These are phyloP conservation scores for Gambusia yucatana DNA, from an alignment of 2,797 vertebrate species.

Conservation along the genomic window DNA sequence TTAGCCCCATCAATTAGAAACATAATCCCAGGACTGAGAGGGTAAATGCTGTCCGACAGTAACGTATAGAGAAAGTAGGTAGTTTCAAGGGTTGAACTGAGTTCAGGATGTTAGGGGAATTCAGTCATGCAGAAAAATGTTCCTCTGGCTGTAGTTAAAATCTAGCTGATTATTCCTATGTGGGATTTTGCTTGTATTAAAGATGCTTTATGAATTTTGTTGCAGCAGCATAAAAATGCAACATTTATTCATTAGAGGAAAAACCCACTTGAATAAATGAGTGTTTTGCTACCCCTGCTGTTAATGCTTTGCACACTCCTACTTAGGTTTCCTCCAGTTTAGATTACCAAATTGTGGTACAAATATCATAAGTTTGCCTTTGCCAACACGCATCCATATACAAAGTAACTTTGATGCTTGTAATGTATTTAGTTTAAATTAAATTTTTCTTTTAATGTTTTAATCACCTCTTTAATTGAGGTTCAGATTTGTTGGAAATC, in stretches of 20 bases:
- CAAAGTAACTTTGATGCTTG: neutral
- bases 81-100: slow-evolving; percentile 52
- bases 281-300: neutral
- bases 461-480: neutral
- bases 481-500: neutral
- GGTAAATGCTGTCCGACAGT: slow-evolving; percentile 67
- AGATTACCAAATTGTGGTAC: neutral
- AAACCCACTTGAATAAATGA: neutral
- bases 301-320: neutral
- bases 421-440: neutral
- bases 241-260: neutral
- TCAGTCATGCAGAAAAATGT: slow-evolving; percentile 68
- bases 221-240: neutral
- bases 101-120: slow-evolving; percentile 55
- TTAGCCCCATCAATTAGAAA: slow-evolving; percentile 61
- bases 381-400: neutral
- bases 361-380: neutral
- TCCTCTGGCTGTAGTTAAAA: slow-evolving; percentile 35
- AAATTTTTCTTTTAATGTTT: neutral
- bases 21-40: slow-evolving; percentile 42
- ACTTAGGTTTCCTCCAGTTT: neutral
- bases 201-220: neutral
- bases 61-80: slow-evolving; percentile 54
- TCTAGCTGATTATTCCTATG: slow-evolving; percentile 14
- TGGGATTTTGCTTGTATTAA: slow-evolving; percentile 46